phyloP scores from a whole-genome alignment of 2,113 vertebrate genomes.

The Cynocephalus volans region DNA sequence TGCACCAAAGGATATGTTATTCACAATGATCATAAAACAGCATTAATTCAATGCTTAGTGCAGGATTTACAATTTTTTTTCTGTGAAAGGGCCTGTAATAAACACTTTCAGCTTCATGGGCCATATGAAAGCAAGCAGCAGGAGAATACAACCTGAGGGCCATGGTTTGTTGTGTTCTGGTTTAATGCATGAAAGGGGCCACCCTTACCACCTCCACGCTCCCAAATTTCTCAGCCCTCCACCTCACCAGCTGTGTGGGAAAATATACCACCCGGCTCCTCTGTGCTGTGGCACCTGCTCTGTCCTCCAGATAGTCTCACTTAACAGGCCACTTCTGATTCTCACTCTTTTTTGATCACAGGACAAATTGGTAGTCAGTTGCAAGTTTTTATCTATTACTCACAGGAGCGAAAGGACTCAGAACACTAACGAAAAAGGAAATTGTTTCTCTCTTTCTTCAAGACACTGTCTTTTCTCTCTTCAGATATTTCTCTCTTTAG shows the following conservation, averaged over 20 bases:
- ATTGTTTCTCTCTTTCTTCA: background rate
- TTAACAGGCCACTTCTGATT: background rate
- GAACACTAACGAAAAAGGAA: background rate
- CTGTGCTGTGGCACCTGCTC: too few species aligned
- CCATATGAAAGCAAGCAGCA: background rate
- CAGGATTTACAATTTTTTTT: too few species aligned
- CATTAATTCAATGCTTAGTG: too few species aligned
- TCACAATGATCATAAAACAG: background rate
- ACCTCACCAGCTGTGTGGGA: background rate
- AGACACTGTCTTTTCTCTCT: background rate
- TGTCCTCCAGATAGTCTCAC: too few species aligned
- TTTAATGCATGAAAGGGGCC: fast-evolving
- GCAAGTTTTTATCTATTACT: fast-evolving
- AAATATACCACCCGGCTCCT: background rate
- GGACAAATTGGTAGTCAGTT: background rate
- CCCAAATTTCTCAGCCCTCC: background rate
- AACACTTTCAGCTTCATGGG: background rate
- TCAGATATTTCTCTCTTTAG: background rate
- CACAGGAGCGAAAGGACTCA: background rate
- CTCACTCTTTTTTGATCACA: background rate
- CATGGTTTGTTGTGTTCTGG: fast-evolving
- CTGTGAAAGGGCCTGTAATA: background rate
- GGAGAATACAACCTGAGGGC: too few species aligned
- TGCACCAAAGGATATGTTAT: background rate
- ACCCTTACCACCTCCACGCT: fast-evolving